A percentile compares a stretch with the other conserved stretches of the same genome.
phyloP scores from a whole-genome alignment of 2,888 invertebrate genomes.

The Punctoribates punctum region DNA sequence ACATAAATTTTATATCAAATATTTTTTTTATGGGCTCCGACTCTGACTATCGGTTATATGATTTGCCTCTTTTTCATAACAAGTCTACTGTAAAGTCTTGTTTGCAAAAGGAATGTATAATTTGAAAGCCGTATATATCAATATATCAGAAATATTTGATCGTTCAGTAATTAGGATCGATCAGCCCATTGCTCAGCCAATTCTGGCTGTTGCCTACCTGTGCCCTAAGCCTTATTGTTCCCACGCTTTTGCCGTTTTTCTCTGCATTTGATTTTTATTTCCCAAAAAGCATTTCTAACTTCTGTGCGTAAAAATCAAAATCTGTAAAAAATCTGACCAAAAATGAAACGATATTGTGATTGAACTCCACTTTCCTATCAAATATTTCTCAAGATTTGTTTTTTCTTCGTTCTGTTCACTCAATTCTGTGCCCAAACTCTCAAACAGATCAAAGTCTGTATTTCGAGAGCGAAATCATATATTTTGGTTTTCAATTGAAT shows the following conservation, averaged over 20 bases:
- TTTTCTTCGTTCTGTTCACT: neutral
- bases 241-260: conserved; percentile 25
- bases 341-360: neutral
- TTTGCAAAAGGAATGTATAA: conserved; percentile 36
- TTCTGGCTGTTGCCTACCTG: neutral
- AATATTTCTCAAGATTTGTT: neutral
- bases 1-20: conserved; percentile 9
- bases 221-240: conserved; percentile 28
- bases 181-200: conserved; percentile 12
- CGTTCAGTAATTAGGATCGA: conserved; percentile 36
- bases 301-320: neutral
- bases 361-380: conserved; percentile 7
- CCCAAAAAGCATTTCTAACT: neutral
- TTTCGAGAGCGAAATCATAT: neutral
- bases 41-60: neutral
- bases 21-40: neutral
- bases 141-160: conserved; percentile 38
- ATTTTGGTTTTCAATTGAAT: neutral
- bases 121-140: conserved; percentile 28
- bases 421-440: neutral
- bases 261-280: neutral
- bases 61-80: neutral
- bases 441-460: neutral
- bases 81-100: conserved; percentile 16
- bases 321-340: neutral